phyloP scores from a whole-genome alignment of 2,797 vertebrate genomes.

The Paguma larvata region DNA sequence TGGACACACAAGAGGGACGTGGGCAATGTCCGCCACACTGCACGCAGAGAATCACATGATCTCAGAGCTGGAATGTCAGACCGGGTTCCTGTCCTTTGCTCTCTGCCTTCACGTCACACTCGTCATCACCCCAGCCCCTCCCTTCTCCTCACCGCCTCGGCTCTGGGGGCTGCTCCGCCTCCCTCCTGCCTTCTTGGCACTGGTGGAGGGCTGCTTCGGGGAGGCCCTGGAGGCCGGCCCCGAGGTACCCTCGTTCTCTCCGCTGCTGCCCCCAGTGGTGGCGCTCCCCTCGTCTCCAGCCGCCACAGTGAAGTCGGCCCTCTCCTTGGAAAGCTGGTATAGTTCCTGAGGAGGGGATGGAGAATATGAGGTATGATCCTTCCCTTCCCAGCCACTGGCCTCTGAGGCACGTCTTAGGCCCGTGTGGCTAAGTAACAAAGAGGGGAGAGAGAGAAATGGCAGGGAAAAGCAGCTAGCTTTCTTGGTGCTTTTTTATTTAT shows the following conservation, averaged over 20 bases:
- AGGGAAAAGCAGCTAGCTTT: not conserved
- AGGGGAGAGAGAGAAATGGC: not conserved
- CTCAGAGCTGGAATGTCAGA: not conserved
- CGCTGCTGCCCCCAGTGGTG: slow-evolving; percentile 88
- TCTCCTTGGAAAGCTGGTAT: slow-evolving; percentile 96
- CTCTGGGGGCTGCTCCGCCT: slow-evolving; percentile 14
- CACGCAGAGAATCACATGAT: not conserved
- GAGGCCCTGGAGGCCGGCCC: slow-evolving; percentile 77
- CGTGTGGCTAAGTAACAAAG: not conserved
- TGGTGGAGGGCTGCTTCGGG: slow-evolving; percentile 22
- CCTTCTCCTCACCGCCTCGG: slow-evolving; percentile 53
- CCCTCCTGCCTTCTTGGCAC: slow-evolving; percentile 27
- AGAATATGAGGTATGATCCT: not conserved
- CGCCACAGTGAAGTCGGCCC: slow-evolving; percentile 91
- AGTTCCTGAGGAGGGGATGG: slow-evolving; percentile 91
- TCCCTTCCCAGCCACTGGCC: not conserved
- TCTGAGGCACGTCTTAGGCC: not conserved
- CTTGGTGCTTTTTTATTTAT: not conserved
- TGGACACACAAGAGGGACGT: not conserved
- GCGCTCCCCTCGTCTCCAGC: slow-evolving; percentile 93
- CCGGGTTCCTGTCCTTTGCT: not conserved
- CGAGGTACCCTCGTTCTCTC: slow-evolving; percentile 92
- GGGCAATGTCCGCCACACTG: no score
- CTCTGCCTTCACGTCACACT: not conserved
- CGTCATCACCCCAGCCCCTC: no score